These are phyloP conservation scores for Albula glossodonta DNA, from an alignment of 2,113 vertebrate species.

Conservation along the genomic window DNA sequence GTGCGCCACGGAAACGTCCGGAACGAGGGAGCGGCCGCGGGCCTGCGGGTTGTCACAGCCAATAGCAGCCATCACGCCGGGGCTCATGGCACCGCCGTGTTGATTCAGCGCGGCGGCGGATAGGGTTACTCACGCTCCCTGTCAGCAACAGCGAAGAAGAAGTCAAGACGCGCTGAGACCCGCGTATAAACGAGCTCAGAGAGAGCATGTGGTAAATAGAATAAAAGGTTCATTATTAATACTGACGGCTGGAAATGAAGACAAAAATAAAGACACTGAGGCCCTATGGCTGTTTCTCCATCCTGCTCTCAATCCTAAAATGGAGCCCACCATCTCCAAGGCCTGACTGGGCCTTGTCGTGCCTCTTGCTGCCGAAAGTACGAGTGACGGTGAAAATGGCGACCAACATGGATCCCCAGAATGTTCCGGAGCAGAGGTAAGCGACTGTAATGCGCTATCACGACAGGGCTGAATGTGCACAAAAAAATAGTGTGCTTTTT, in stretches of 20 bases:
- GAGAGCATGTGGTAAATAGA: neutral
- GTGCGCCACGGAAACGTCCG: neutral
- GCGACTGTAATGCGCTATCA: neutral
- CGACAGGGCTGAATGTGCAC: conserved; percentile 18
- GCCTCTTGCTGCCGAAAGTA: neutral
- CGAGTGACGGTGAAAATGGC: neutral
- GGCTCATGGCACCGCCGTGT: neutral
- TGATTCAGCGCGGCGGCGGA: neutral
- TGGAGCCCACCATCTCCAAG: no score
- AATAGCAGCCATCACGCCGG: neutral
- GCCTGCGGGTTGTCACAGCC: neutral
- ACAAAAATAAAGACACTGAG: neutral
- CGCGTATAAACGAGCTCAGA: neutral
- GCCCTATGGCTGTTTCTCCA: neutral
- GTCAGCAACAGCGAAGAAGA: neutral
- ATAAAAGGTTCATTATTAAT: neutral
- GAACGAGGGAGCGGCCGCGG: neutral
- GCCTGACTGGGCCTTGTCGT: neutral
- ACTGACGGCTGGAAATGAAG: neutral
- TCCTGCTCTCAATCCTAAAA: neutral
- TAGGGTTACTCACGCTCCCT: neutral
- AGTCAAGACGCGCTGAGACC: neutral
- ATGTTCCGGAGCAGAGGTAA: neutral
- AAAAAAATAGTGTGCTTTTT: conserved; percentile 5
- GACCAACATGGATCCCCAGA: neutral